These are phyloP conservation scores for Notolepis coatsorum DNA, from an alignment of 2,797 vertebrate genomes.

Conservation along the genomic window DNA sequence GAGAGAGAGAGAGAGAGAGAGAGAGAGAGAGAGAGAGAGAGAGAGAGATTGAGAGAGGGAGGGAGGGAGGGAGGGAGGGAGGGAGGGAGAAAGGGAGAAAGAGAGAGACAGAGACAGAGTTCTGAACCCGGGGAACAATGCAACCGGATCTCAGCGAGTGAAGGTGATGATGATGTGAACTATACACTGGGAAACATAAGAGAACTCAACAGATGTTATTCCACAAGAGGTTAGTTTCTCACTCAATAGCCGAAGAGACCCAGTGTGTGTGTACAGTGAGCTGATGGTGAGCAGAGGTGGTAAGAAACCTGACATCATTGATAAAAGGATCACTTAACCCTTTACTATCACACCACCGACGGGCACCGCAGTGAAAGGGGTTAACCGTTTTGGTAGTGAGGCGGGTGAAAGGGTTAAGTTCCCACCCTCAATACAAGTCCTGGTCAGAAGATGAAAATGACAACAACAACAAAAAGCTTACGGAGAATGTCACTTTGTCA, in stretches of 20 bases:
- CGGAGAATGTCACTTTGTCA: not conserved
- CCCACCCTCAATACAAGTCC: slow-evolving; percentile 29
- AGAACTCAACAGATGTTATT: slow-evolving; percentile 25
- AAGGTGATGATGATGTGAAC: no score
- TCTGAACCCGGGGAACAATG: slow-evolving; percentile 3
- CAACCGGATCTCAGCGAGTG: slow-evolving; percentile 41
- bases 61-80: not conserved
- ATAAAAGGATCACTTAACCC: slow-evolving; percentile 54
- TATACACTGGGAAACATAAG: slow-evolving; percentile 50
- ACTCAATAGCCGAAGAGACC: slow-evolving; percentile 38
- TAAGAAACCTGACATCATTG: slow-evolving; percentile 24
- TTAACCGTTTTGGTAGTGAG: no score
- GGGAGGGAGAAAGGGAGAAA: not conserved
- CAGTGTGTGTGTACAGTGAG: slow-evolving; percentile 34
- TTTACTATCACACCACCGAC: no score
- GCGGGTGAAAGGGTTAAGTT: no score
- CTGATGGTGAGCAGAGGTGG: slow-evolving; percentile 27
- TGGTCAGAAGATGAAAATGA: slow-evolving; percentile 25
- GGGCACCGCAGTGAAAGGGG: no score
- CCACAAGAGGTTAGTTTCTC: slow-evolving; percentile 25
- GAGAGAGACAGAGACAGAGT: not conserved
- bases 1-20: not conserved
- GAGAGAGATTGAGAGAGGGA: no score
- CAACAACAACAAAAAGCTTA: slow-evolving; percentile 33
- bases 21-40: not conserved